phyloP scores from a whole-genome alignment of 2,797 vertebrate species.

The Sylvia borin region DNA sequence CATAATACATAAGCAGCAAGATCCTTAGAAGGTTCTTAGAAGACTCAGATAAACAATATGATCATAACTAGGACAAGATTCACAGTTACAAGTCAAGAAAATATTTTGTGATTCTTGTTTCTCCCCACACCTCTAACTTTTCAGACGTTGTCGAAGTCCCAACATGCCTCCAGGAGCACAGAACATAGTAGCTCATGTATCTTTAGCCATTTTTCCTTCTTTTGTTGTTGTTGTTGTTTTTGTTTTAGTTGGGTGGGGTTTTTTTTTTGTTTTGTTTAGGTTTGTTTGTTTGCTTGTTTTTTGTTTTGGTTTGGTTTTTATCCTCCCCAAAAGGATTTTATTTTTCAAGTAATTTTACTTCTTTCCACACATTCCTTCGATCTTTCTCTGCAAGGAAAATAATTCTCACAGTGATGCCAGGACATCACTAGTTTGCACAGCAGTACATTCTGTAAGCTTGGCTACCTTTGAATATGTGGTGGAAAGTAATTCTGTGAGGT shows the following conservation, averaged over 20 bases:
- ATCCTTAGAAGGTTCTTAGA: neutral
- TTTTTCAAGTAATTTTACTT: neutral
- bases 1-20: neutral
- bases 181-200: neutral
- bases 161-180: neutral
- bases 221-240: neutral
- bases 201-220: neutral
- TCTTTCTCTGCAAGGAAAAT: neutral
- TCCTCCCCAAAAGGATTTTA: neutral
- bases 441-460: neutral
- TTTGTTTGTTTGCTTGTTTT: neutral
- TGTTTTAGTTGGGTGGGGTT: no score
- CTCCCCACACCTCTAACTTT: neutral
- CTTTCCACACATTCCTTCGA: neutral
- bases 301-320: rapidly evolving
- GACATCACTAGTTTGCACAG: neutral
- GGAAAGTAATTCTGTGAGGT: neutral
- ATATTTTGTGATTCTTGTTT: neutral
- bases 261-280: neutral
- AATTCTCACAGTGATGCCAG: neutral
- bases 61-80: slow-evolving; percentile 1
- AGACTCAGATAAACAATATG: neutral
- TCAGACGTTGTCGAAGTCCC: neutral
- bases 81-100: slow-evolving; percentile 1
- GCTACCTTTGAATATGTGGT: neutral